These are phyloP conservation scores for Enteromius anoplus DNA, from an alignment of 2,797 vertebrate genomes.

Conservation along the genomic window DNA sequence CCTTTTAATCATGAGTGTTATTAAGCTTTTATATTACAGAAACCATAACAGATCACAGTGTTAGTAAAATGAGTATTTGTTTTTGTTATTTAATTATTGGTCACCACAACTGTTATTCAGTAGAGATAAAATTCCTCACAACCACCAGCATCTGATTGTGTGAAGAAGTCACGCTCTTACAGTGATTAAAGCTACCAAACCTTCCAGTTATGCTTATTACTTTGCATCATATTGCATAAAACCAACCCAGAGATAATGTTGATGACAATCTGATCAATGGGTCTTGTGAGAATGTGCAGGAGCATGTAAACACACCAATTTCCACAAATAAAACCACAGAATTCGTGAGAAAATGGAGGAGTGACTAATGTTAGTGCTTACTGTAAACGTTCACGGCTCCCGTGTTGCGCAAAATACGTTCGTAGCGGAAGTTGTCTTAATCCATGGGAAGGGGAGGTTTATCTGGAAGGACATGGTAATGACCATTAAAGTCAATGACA, in stretches of 20 bases:
- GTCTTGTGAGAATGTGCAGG: neutral
- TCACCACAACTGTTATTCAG: neutral
- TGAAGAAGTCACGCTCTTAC: neutral
- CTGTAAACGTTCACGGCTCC: neutral
- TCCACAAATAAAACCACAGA: neutral
- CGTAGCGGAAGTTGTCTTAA: neutral
- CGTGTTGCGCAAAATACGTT: slow-evolving; percentile 20
- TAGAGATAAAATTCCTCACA: neutral
- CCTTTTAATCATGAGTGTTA: neutral
- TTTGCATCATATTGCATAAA: neutral
- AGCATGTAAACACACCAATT: neutral
- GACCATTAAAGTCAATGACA: neutral
- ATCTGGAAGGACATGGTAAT: neutral
- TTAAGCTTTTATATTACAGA: neutral
- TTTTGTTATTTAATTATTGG: slow-evolving; percentile 4
- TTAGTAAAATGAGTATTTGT: neutral
- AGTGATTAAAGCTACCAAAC: neutral
- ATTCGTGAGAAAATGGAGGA: slow-evolving; percentile 3
- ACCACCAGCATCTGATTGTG: neutral
- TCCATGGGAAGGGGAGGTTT: neutral
- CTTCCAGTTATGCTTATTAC: neutral
- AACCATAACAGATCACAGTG: neutral
- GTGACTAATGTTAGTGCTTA: neutral
- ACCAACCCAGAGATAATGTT: neutral
- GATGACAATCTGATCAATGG: neutral